Conservation (phyloP, 53 echinoderm and acorn worm species). For the Henricia sp. region DNA sequence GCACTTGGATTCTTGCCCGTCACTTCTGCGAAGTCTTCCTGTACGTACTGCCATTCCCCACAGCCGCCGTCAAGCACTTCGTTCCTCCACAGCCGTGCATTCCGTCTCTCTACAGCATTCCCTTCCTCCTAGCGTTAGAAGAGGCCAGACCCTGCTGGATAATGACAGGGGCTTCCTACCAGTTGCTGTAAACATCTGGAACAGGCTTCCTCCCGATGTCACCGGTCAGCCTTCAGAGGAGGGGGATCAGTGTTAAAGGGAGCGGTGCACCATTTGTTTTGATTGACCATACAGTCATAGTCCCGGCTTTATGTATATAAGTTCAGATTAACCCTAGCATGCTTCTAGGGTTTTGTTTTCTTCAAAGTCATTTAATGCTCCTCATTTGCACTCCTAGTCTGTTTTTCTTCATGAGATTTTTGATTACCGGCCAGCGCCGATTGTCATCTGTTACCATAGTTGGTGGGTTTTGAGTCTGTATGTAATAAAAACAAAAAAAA, state of each 20-base stretch:
- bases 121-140: not conserved
- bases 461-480: no score
- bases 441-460: no score
- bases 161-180: slow-evolving; percentile 31
- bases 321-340: not conserved
- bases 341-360: not conserved
- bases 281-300: not conserved
- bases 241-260: not conserved
- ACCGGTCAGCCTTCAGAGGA: not conserved
- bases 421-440: no score
- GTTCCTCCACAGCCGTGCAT: not conserved
- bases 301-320: not conserved
- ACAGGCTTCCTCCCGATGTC: not conserved
- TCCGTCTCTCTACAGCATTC: slow-evolving; percentile 2
- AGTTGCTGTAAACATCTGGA: slow-evolving; percentile 6
- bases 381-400: no score
- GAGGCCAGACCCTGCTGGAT: slow-evolving; percentile 19
- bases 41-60: slow-evolving; percentile 20
- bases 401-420: no score
- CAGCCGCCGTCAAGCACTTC: slow-evolving; percentile 2
- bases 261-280: not conserved
- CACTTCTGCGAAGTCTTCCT: slow-evolving; percentile 9
- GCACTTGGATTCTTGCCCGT: slow-evolving; percentile 18
- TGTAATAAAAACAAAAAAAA: no score
- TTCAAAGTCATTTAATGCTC: not conserved